Evolutionary conservation across 2,113 vertebrate genomes (phyloP).

Genomic region (Mobula hypostoma): DNA sequence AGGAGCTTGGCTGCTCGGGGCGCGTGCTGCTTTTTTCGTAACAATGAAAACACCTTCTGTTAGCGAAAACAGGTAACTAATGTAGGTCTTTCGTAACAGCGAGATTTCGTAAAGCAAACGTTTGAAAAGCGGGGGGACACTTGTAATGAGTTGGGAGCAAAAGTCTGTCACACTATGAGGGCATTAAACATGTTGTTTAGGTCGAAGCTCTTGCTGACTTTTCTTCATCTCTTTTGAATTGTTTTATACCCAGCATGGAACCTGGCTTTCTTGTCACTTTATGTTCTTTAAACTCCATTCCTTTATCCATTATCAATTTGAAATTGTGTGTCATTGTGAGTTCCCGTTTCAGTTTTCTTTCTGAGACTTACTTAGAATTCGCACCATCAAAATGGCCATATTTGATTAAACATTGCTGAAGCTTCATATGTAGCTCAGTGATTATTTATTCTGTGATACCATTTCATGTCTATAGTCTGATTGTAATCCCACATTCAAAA

Average conservation of each 20-base stretch:
- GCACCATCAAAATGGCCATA: neutral
- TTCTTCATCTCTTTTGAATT: neutral
- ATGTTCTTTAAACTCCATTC: neutral
- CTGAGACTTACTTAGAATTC: neutral
- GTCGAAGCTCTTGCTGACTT: neutral
- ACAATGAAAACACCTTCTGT: no score
- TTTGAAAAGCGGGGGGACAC: no score
- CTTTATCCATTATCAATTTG: neutral
- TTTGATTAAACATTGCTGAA: no score
- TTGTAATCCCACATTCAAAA: neutral
- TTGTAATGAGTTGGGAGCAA: neutral
- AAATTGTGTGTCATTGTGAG: neutral
- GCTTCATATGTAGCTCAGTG: neutral
- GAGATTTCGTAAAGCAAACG: no score
- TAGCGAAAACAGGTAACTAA: no score
- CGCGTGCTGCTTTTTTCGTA: no score
- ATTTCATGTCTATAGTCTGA: neutral
- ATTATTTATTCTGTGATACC: neutral
- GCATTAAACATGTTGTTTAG: neutral
- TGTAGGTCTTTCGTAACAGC: no score
- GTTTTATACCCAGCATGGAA: neutral
- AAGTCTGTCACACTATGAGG: neutral
- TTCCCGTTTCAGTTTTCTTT: neutral
- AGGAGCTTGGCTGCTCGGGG: no score
- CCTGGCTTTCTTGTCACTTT: no score